Evolutionary conservation across 2,113 vertebrate genomes (phyloP).

Genomic region (Festucalex cinctus): DNA sequence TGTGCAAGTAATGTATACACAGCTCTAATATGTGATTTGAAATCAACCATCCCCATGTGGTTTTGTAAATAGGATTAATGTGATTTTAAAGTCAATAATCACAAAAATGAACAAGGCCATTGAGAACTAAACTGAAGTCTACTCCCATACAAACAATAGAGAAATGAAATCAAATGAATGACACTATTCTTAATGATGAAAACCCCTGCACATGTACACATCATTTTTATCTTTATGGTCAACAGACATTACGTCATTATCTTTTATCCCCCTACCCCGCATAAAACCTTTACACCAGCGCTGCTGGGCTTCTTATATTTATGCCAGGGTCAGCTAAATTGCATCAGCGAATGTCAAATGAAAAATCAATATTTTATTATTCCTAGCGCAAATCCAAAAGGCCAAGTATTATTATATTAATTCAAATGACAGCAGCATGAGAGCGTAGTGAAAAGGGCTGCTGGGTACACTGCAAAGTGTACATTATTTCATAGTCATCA

Average conservation of each 20-base stretch:
- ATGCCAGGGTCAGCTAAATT: conserved; percentile 28
- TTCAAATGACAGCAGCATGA: conserved; percentile 2
- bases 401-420: conserved; percentile 41
- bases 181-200: conserved; percentile 1
- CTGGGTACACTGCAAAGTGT: background rate
- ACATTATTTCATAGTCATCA: background rate
- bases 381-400: conserved; percentile 43
- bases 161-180: background rate
- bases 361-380: conserved; percentile 50
- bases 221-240: conserved; percentile 41
- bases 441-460: conserved; percentile 6
- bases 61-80: no score
- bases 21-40: background rate
- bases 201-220: conserved; percentile 31
- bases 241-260: conserved; percentile 52
- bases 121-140: background rate
- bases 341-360: conserved; percentile 49
- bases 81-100: no score
- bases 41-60: no score
- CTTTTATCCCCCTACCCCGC: conserved; percentile 4
- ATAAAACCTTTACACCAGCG: conserved; percentile 18
- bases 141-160: conserved; percentile 13
- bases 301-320: conserved; percentile 22
- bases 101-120: background rate
- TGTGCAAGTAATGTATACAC: background rate